A percentile compares a stretch with the other conserved stretches of the same genome.
phyloP scores from a whole-genome alignment of 1,140 invertebrate species.

The Leptoteleia sp. region DNA sequence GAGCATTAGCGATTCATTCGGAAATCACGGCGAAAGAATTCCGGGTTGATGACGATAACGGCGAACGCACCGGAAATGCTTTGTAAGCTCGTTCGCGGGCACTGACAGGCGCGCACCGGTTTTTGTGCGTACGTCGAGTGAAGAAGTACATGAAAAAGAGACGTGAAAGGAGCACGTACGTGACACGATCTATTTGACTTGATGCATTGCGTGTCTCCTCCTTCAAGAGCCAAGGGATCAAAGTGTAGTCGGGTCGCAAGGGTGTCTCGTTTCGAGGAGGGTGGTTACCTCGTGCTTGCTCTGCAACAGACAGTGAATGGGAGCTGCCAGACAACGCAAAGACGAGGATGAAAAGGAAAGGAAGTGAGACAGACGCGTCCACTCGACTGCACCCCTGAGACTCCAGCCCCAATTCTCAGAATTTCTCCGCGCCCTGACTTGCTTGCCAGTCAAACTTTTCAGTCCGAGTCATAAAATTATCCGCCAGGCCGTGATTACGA shows the following conservation, averaged over 20 bases:
- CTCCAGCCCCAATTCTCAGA: slow-evolving; percentile 37
- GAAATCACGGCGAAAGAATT: slow-evolving; percentile 18
- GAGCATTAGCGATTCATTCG: slow-evolving; percentile 15
- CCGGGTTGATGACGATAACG: slow-evolving; percentile 10
- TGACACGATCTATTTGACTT: slow-evolving; percentile 65
- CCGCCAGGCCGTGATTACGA: too few relatives aligned
- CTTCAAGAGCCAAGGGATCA: slow-evolving; percentile 63
- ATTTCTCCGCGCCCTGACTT: slow-evolving; percentile 4
- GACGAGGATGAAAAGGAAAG: slow-evolving; percentile 35
- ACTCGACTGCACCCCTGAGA: slow-evolving; percentile 56
- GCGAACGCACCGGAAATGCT: slow-evolving; percentile 1
- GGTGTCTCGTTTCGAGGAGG: slow-evolving; percentile 67
- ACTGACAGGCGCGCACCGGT: slow-evolving; percentile 18
- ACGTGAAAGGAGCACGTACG: slow-evolving; percentile 60
- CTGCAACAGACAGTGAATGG: slow-evolving; percentile 63
- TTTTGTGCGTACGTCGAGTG: slow-evolving; percentile 38
- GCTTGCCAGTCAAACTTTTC: slow-evolving; percentile 13
- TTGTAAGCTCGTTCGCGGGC: slow-evolving; percentile 7
- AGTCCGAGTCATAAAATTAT: too few relatives aligned
- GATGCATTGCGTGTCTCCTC: slow-evolving; percentile 64
- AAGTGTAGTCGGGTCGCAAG: slow-evolving; percentile 61
- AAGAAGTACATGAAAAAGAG: slow-evolving; percentile 37
- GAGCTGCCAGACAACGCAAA: slow-evolving; percentile 45
- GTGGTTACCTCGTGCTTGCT: slow-evolving; percentile 59
- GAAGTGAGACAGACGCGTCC: slow-evolving; percentile 53